phyloP scores from a whole-genome alignment of 2,113 vertebrate species.

The Pelecanus crispus region DNA sequence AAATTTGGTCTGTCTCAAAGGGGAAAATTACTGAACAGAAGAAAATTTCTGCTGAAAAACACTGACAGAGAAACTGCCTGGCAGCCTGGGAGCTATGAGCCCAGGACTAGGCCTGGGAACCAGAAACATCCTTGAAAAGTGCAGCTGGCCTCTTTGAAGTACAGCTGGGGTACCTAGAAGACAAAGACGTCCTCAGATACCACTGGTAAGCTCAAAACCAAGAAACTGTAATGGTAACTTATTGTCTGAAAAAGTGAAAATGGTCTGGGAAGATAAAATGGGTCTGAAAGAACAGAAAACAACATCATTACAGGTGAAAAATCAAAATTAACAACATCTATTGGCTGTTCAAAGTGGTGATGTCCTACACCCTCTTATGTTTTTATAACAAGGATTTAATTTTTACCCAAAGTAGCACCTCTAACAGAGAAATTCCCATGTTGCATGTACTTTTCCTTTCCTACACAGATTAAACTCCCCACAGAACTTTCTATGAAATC shows the following conservation, averaged over 20 bases:
- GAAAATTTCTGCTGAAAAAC: neutral
- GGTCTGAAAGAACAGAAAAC: neutral
- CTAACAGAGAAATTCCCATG: neutral
- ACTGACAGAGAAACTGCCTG: neutral
- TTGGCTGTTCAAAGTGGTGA: neutral
- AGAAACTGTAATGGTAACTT: neutral
- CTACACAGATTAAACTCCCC: neutral
- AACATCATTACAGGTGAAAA: neutral
- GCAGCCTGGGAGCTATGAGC: neutral
- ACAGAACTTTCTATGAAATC: neutral
- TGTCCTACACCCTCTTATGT: accelerated
- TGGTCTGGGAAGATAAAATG: neutral
- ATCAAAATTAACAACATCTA: neutral
- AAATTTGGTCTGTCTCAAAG: neutral
- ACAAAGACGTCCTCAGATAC: neutral
- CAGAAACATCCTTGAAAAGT: neutral
- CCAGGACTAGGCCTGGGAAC: neutral
- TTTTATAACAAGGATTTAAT: neutral
- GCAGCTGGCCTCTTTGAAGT: neutral
- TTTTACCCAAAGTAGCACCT: neutral
- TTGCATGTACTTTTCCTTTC: neutral
- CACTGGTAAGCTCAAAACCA: neutral
- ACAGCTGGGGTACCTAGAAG: neutral
- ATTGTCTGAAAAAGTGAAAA: neutral
- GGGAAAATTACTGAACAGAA: neutral